These are phyloP conservation scores for Lutraria rhynchaena DNA, from an alignment of 1,140 invertebrate species.

Conservation along the genomic window DNA sequence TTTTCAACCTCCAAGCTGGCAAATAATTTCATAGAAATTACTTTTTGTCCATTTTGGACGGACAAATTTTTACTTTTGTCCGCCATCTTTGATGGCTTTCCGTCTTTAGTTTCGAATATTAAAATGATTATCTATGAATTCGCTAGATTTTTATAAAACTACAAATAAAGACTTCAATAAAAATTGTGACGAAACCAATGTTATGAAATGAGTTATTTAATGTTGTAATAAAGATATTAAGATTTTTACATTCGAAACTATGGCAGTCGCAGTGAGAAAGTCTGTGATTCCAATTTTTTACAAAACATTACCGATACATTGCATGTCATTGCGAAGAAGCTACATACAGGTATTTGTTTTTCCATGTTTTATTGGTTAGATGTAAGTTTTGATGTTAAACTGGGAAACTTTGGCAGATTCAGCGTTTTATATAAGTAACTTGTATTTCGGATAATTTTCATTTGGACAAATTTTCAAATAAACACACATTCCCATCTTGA, in stretches of 20 bases:
- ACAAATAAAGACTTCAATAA: no score
- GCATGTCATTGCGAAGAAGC: constrained; percentile 9
- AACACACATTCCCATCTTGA: no score
- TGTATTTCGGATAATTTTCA: no score
- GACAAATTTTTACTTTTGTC: constrained; percentile 72
- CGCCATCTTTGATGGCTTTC: constrained; percentile 72
- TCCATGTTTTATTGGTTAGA: no score
- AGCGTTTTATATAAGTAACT: no score
- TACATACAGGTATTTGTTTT: constrained; percentile 8
- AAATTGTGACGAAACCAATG: no score
- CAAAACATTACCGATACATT: background rate
- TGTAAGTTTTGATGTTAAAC: no score
- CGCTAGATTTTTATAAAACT: no score
- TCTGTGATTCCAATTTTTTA: background rate
- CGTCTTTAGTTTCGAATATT: constrained; percentile 6
- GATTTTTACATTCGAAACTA: background rate
- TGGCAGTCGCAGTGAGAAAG: constrained; percentile 10
- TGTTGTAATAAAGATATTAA: background rate
- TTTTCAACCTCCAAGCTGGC: constrained; percentile 99
- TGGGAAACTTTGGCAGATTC: no score
- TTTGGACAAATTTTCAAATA: no score
- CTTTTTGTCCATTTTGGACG: constrained; percentile 85
- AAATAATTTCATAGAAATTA: constrained; percentile 98
- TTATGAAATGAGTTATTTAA: no score
- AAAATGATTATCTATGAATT: no score